A percentile compares a stretch with the other conserved stretches of the same genome.
Conservation (phyloP, 2,888 invertebrate species). For the Perizoma affinitatum region DNA sequence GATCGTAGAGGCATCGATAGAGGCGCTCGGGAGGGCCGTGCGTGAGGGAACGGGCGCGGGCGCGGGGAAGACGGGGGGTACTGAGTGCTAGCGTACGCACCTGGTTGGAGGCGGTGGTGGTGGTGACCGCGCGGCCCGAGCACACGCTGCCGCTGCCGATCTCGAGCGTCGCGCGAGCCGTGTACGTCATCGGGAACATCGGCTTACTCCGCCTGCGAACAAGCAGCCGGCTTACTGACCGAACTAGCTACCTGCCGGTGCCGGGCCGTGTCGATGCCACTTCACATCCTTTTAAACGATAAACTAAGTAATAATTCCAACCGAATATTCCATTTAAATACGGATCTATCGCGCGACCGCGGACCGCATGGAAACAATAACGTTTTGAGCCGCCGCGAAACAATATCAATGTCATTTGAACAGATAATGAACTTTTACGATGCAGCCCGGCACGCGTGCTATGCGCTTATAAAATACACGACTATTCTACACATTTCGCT, state of each 20-base stretch:
- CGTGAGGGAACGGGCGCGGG: slow-evolving; percentile 14
- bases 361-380: slow-evolving; percentile 3
- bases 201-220: slow-evolving; percentile 75
- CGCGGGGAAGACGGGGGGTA: slow-evolving; percentile 19
- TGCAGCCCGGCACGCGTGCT: slow-evolving; percentile 22
- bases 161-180: slow-evolving; percentile 80
- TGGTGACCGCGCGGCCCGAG: slow-evolving; percentile 81
- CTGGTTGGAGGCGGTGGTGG: slow-evolving; percentile 81
- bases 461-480: slow-evolving; percentile 14
- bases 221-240: slow-evolving; percentile 37
- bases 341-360: slow-evolving; percentile 13
- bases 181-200: slow-evolving; percentile 79
- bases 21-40: slow-evolving; percentile 23
- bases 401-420: background rate
- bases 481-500: slow-evolving; percentile 13
- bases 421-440: slow-evolving; percentile 14
- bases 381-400: slow-evolving; percentile 7
- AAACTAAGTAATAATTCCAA: too few relatives aligned
- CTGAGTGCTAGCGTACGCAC: slow-evolving; percentile 63
- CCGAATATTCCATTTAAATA: background rate
- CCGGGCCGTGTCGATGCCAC: slow-evolving; percentile 9
- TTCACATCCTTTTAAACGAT: background rate
- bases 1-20: slow-evolving; percentile 9
- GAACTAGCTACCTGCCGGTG: background rate
- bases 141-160: slow-evolving; percentile 79